phyloP scores from a whole-genome alignment of 2,888 invertebrate species.

The Conomelus anceps region DNA sequence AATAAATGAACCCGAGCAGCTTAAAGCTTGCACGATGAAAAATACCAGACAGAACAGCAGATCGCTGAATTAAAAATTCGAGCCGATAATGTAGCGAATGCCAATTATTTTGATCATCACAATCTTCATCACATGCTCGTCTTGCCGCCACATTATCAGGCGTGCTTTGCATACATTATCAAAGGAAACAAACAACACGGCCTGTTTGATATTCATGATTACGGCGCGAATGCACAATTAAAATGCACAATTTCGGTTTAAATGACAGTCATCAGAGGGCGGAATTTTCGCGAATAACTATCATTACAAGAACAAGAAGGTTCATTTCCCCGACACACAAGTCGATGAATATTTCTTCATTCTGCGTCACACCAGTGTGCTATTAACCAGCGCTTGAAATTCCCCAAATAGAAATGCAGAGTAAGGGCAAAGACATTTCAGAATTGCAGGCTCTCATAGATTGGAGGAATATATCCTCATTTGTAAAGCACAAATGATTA shows the following conservation, averaged over 20 bases:
- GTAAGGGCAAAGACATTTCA: too few species aligned
- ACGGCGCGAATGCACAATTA: background rate
- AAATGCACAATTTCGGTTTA: background rate
- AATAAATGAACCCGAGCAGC: background rate
- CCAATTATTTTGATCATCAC: background rate
- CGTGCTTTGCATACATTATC: background rate
- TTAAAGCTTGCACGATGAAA: too few species aligned
- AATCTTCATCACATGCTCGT: background rate
- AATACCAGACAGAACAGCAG: background rate
- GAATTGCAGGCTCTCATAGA: too few species aligned
- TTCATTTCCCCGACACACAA: background rate
- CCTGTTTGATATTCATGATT: background rate
- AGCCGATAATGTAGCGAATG: background rate
- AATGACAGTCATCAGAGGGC: background rate
- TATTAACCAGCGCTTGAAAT: background rate
- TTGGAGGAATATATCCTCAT: too few species aligned
- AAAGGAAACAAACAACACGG: background rate
- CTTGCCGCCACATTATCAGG: background rate
- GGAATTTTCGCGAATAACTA: background rate
- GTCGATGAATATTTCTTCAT: background rate
- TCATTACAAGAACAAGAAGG: background rate
- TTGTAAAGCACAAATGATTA: too few species aligned
- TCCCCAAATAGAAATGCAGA: too few species aligned
- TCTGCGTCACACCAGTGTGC: background rate
- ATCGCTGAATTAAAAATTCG: background rate